phyloP scores from a whole-genome alignment of 2,113 vertebrate species.

The Camarhynchus parvulus region DNA sequence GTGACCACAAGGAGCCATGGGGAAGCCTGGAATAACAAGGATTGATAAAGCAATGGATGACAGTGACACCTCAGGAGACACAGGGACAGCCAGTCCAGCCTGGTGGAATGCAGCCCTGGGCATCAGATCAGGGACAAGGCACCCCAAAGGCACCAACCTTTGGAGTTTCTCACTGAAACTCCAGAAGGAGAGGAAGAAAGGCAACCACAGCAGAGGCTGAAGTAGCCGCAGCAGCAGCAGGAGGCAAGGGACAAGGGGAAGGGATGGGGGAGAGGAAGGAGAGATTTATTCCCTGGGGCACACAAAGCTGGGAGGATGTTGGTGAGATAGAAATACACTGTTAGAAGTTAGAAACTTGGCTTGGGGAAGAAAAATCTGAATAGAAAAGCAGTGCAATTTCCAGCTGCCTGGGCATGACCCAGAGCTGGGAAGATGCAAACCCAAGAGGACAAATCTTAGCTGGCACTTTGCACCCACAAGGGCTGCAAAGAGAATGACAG shows the following conservation, averaged over 20 bases:
- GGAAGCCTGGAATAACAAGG: background rate
- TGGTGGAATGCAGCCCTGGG: background rate
- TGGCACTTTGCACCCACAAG: background rate
- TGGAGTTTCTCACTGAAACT: background rate
- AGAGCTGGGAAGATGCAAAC: background rate
- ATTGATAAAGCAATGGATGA: background rate
- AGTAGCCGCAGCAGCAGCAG: background rate
- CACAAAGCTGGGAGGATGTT: no score
- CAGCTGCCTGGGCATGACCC: background rate
- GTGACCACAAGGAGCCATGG: no score
- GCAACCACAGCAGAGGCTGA: background rate
- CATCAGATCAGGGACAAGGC: background rate
- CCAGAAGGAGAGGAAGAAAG: background rate
- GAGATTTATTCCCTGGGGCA: background rate
- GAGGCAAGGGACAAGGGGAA: background rate
- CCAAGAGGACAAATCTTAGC: background rate
- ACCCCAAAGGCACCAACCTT: conserved; percentile 28
- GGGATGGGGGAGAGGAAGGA: rapidly evolving
- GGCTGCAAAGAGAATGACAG: background rate
- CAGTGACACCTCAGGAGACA: background rate
- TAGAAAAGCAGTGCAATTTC: background rate
- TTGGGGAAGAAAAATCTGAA: background rate
- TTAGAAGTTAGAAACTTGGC: background rate
- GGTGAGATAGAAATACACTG: background rate
- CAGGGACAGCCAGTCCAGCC: background rate